Conservation (phyloP, 2,797 vertebrate species). For the Oryzias dopingdopingensis region DNA sequence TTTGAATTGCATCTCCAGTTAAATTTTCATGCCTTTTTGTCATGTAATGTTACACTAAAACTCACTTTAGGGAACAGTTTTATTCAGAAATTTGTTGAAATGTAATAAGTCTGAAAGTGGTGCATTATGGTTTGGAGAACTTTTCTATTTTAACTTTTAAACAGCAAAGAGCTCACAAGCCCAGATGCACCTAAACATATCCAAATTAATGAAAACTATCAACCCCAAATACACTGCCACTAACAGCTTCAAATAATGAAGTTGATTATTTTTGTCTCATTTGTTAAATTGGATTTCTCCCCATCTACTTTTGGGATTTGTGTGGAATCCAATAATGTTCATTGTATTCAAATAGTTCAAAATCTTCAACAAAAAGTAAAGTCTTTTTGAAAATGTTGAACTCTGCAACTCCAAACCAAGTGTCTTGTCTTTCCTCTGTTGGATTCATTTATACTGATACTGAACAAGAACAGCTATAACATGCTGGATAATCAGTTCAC, state of each 20-base stretch:
- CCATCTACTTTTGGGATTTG: background rate
- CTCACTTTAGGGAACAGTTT: no score
- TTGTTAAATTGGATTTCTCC: background rate
- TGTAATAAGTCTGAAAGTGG: no score
- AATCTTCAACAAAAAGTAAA: background rate
- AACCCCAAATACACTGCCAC: background rate
- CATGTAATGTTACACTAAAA: no score
- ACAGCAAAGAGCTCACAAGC: no score
- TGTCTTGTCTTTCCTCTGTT: no score
- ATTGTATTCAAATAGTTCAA: background rate
- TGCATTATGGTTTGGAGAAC: no score
- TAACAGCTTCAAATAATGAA: background rate
- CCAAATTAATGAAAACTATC: background rate
- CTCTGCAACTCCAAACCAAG: slow-evolving; percentile 26
- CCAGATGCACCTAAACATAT: no score
- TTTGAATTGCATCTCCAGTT: no score
- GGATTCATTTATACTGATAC: background rate
- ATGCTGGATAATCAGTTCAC: background rate
- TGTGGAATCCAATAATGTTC: background rate
- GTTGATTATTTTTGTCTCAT: background rate
- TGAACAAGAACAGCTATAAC: background rate
- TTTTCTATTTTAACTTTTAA: no score
- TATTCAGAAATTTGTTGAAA: no score
- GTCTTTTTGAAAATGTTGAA: background rate
- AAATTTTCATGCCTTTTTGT: no score